Evolutionary conservation across 2,888 invertebrate species (phyloP), one percentile per base, ranked within the genome.

Genomic region (Agrochola circellaris): DNA sequence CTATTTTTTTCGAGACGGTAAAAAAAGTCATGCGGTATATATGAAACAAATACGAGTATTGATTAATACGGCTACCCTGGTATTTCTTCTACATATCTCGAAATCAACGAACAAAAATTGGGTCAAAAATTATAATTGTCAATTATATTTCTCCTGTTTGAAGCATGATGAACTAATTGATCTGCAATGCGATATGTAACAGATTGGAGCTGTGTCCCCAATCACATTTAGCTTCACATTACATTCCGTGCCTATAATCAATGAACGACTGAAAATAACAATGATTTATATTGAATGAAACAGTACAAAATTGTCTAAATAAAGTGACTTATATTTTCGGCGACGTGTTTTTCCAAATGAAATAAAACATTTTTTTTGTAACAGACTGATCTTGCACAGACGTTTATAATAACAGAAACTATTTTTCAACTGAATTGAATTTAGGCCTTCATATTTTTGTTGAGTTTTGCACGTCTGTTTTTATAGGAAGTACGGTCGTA

Each of bases 111-210:
- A 34, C 3, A 56, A 13, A 65, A 81, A 81, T 17, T 64, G 30
- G 30, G 23, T 17, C 45, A 45, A 20, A 20, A 79, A 67, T 42
- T 38, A 38, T 66, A 82, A 82, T 64, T 58, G 48, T 45, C 65
- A 73, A 38, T 38, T 48, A 66, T 8, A 73, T n/a, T 61, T 30
- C 26, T n/a, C n/a, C 30, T 15, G 45, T 56, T n/a, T 56, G 56
- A 56, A 56, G 56, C n/a, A 56, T 69, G 34, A 48, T 42, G 17
- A 48, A 75, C 38, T 56, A 83, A 80, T 77, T 80, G 69, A 67
- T 69, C 69, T 77, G 80, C 65, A 77, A 83, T 77, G 65, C 77
- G 64, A 69, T 66, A 56, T 66, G 65, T 61, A 61, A 83, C 77
- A 66, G 60, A 80, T 70, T 56, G 83, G 6, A 61, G 13, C 23